Evolutionary conservation across 2,888 invertebrate species (phyloP).

Genomic region (Uloborus plumipes): DNA sequence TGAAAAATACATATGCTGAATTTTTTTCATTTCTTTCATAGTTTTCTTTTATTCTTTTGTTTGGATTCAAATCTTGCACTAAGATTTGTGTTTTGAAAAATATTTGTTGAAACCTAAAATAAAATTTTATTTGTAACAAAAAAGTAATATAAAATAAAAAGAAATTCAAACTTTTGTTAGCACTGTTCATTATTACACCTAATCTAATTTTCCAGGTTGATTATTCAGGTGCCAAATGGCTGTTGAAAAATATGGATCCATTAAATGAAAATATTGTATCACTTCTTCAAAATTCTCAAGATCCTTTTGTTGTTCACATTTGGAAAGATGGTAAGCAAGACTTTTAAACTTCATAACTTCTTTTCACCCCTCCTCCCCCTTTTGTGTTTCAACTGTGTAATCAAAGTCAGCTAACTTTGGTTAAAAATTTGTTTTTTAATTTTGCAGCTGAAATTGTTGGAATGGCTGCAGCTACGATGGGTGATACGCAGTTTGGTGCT

Average conservation of each 20-base stretch:
- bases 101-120: neutral
- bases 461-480: conserved; percentile 94
- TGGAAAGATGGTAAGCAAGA: conserved; percentile 88
- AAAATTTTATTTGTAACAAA: neutral
- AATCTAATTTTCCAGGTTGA: conserved; percentile 75
- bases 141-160: no score
- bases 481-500: conserved; percentile 93
- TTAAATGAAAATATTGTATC: conserved; percentile 98
- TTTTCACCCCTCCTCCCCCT: neutral
- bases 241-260: conserved; percentile 99
- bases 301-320: conserved; percentile 94
- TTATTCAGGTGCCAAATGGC: conserved; percentile 96
- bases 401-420: neutral
- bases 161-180: neutral
- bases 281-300: conserved; percentile 91
- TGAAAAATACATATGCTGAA: no score
- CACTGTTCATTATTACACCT: neutral
- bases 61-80: neutral
- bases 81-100: neutral
- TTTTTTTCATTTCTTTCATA: neutral
- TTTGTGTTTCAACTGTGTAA: neutral
- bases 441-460: conserved; percentile 93
- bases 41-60: no score
- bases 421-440: neutral
- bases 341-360: neutral